Evolutionary conservation across 2,113 vertebrate species (phyloP).

Genomic region (Xiphorhynchus elegans): DNA sequence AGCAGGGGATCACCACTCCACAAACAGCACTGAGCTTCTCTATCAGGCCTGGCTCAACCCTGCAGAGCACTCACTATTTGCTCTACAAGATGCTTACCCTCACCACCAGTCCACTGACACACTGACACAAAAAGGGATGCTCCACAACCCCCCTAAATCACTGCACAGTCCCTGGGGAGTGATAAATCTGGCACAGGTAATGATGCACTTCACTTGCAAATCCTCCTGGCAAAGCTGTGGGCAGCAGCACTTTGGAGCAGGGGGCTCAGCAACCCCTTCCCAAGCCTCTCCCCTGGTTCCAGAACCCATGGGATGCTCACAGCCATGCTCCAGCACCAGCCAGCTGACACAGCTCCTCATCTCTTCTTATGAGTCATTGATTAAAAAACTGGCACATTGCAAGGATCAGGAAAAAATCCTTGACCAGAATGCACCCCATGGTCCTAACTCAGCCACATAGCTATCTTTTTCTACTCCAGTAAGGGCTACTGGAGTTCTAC

Average conservation of each 20-base stretch:
- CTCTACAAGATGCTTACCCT: not conserved
- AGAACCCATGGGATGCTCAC: fast-evolving
- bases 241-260: not conserved
- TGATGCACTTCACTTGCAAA: not conserved
- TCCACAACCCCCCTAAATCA: not conserved
- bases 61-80: not conserved
- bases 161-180: not conserved
- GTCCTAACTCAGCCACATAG: not conserved
- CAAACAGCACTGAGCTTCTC: fast-evolving
- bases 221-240: not conserved
- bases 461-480: fast-evolving
- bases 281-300: not conserved
- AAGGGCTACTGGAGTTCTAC: not conserved
- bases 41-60: not conserved
- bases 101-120: not conserved
- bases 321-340: not conserved
- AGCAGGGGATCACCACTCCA: not conserved
- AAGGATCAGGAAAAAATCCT: not conserved
- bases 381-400: not conserved
- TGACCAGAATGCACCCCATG: not conserved
- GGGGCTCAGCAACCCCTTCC: not conserved
- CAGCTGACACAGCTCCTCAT: not conserved
- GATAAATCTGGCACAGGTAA: not conserved
- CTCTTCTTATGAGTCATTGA: fast-evolving
- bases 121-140: fast-evolving